phyloP scores from a whole-genome alignment of 2,797 vertebrate species.

The Acanthurus lineatus region DNA sequence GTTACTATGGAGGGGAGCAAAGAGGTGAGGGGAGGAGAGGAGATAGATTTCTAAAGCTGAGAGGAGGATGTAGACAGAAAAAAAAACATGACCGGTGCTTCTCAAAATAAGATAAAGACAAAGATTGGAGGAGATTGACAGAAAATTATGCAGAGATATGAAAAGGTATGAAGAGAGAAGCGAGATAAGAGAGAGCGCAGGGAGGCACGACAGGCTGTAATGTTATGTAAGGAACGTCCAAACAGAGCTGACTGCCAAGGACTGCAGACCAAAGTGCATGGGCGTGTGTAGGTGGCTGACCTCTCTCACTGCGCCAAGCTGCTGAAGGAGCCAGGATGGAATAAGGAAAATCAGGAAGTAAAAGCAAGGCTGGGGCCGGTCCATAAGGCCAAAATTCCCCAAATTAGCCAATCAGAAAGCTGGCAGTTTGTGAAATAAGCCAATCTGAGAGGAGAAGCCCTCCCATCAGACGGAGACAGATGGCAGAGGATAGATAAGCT shows the following conservation, averaged over 20 bases:
- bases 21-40: slow-evolving; percentile 16
- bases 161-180: background rate
- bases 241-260: slow-evolving; percentile 35
- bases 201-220: slow-evolving; percentile 12
- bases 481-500: slow-evolving; percentile 73
- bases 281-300: slow-evolving; percentile 67
- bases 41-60: background rate
- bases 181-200: background rate
- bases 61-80: slow-evolving; percentile 10
- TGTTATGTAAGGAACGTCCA: slow-evolving; percentile 61
- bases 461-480: slow-evolving; percentile 74
- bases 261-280: slow-evolving; percentile 60
- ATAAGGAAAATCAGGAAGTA: slow-evolving; percentile 68
- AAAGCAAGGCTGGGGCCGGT: slow-evolving; percentile 35
- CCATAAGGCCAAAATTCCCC: slow-evolving; percentile 13
- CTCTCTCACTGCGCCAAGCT: slow-evolving; percentile 48
- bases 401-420: slow-evolving; percentile 59
- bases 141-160: background rate
- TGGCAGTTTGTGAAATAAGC: slow-evolving; percentile 20
- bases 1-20: slow-evolving; percentile 57
- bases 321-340: slow-evolving; percentile 42
- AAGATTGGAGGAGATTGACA: slow-evolving; percentile 12
- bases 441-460: slow-evolving; percentile 50
- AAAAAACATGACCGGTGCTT: background rate
- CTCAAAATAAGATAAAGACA: slow-evolving; percentile 2